Conservation (phyloP, 2,888 invertebrate genomes). For the Aplocera efformata region DNA sequence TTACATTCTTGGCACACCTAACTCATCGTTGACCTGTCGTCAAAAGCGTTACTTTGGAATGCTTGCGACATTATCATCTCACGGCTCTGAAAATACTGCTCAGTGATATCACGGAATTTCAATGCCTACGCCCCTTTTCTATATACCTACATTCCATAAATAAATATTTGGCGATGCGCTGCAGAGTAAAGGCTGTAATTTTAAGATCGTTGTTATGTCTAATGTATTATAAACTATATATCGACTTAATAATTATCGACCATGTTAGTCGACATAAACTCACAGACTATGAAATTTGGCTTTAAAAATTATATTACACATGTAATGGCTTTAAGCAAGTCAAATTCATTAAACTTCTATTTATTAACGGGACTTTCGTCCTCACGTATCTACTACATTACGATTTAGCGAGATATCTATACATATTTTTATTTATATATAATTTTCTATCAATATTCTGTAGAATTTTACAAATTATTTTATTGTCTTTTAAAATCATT, state of each 20-base stretch:
- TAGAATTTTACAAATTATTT: constrained; percentile 73
- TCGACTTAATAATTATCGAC: constrained; percentile 72
- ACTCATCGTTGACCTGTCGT: constrained; percentile 8
- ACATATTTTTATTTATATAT: constrained; percentile 66
- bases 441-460: constrained; percentile 76
- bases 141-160: constrained; percentile 13
- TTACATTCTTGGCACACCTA: constrained; percentile 11
- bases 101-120: constrained; percentile 19
- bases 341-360: constrained; percentile 71
- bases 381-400: constrained; percentile 56
- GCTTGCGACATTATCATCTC: constrained; percentile 1
- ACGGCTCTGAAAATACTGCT: constrained; percentile 16
- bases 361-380: constrained; percentile 51
- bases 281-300: constrained; percentile 81
- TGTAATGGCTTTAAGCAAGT: constrained; percentile 76
- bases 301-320: constrained; percentile 77
- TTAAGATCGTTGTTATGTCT: constrained; percentile 74
- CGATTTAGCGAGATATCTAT: constrained; percentile 64
- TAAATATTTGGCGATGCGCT: constrained; percentile 37
- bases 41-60: constrained; percentile 9
- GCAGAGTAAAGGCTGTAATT: constrained; percentile 64
- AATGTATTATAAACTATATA: constrained; percentile 67
- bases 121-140: constrained; percentile 4
- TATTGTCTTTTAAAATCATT: constrained; percentile 60
- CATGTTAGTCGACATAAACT: constrained; percentile 69